Base-by-base conservation (phyloP, 2,113 vertebrate species). In the Megaceryle maxima region DNA sequence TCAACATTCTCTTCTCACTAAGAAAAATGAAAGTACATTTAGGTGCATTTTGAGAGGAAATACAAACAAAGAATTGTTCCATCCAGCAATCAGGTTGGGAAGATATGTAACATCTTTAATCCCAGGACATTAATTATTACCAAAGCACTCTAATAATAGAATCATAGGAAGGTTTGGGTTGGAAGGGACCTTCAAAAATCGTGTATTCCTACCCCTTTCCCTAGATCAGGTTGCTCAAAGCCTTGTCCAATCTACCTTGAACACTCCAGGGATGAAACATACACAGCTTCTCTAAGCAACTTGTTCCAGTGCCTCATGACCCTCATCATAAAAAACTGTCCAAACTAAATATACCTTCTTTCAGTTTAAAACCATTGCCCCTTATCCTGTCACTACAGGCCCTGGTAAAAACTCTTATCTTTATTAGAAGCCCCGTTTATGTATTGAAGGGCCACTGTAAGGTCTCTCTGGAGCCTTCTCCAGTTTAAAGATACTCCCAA, bases 251-350 rank as follows among this genome's bases (percentile, higher is more conserved):
- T 5, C 18, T 48, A 2, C 29, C 25, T 66, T 51, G 1, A 20
- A 57, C 16, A 19, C 26, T 24, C 14, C 24, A 77, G 9, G 0
- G 24, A 48, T 6, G 13, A 16, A 18, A 0, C 28, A 62, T 1
- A 5, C 16, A 74, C 19, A 29, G 5, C 10, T 48, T 41, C 39
- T n/a, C 72, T 28, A 11, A 11, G 48, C 21, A 64, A 44, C 35
- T 9, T 62, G 16, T n/a, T 46, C 28, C 55, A 53, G 18, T 20
- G 37, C 2, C n/a, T 53, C 70, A 68, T 12, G 22, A 89, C 9
- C 3, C 9, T n/a, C 15, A 44, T 3, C 1, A 3, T 11, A 24
- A 62, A 83, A 16, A 24, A 11, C n/a, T 4, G 6, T 24, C 18
- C 37, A 59, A 26, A 2, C 25, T 82, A 21, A 31, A 43, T 9